phyloP scores from a whole-genome alignment of 2,888 invertebrate species.

The Catocala sponsa region DNA sequence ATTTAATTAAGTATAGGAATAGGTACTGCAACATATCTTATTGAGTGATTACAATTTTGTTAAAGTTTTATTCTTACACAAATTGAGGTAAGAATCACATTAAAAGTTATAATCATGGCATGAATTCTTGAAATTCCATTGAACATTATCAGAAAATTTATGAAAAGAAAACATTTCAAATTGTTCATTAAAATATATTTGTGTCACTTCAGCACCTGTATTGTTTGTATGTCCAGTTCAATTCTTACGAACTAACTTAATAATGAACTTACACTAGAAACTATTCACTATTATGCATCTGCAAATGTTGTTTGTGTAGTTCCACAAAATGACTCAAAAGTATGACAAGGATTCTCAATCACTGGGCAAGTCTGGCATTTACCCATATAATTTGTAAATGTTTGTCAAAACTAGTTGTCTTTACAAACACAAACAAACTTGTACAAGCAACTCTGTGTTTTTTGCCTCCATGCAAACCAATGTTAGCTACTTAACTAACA shows the following conservation, averaged over 20 bases:
- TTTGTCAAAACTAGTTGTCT: too few species aligned
- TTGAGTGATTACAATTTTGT: conserved; percentile 3
- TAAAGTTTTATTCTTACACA: conserved; percentile 13
- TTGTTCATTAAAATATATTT: conserved; percentile 10
- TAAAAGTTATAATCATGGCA: background rate
- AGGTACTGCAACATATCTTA: conserved; percentile 23
- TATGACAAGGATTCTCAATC: too few species aligned
- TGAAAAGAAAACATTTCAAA: conserved; percentile 3
- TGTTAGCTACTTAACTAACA: too few species aligned
- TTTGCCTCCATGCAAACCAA: too few species aligned
- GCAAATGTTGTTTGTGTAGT: conserved; percentile 35
- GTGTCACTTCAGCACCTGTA: conserved; percentile 35
- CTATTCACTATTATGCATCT: conserved; percentile 59
- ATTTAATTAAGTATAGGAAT: conserved; percentile 37
- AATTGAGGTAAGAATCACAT: background rate
- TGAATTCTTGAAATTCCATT: conserved; percentile 4
- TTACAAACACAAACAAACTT: too few species aligned
- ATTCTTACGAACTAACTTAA: conserved; percentile 65
- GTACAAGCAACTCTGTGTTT: too few species aligned
- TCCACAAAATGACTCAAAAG: conserved; percentile 7
- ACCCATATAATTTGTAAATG: background rate
- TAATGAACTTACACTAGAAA: conserved; percentile 54
- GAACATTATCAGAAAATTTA: conserved; percentile 9
- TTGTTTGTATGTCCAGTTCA: conserved; percentile 56
- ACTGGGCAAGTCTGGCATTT: background rate